A percentile compares a stretch with the other conserved stretches of the same genome.
phyloP scores from a whole-genome alignment of 2,797 vertebrate species.

The Enteromius thamalakanensis region DNA sequence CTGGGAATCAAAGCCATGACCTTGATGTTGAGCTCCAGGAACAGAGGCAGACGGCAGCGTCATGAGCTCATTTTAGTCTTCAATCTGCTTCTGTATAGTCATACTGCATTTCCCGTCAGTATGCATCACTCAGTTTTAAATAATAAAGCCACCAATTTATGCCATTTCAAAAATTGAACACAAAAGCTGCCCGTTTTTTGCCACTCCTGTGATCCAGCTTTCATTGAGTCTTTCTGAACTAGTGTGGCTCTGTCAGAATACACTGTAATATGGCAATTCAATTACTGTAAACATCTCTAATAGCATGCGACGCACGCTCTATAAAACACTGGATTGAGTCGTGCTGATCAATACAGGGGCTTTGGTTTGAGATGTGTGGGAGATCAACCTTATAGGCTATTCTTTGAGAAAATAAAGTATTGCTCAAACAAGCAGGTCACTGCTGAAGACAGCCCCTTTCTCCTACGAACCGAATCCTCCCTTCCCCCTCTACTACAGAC shows the following conservation, averaged over 20 bases:
- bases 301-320: not conserved
- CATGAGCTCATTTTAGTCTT: not conserved
- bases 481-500: not conserved
- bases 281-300: not conserved
- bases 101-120: not conserved
- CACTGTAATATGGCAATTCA: not conserved
- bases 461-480: not conserved
- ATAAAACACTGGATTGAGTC: not conserved
- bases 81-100: slow-evolving; percentile 13
- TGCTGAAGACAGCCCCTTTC: not conserved
- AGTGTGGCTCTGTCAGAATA: not conserved
- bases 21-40: not conserved
- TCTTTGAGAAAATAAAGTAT: not conserved
- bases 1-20: not conserved
- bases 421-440: not conserved
- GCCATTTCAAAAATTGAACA: slow-evolving; percentile 8
- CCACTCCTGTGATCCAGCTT: not conserved
- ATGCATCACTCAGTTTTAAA: not conserved
- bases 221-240: not conserved
- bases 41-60: not conserved
- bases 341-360: not conserved
- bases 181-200: not conserved
- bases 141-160: not conserved
- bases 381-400: not conserved
- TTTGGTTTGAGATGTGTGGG: not conserved